Evolutionary conservation across 2,888 invertebrate species (phyloP).

Genomic region (Leptinotarsa tumamoca): DNA sequence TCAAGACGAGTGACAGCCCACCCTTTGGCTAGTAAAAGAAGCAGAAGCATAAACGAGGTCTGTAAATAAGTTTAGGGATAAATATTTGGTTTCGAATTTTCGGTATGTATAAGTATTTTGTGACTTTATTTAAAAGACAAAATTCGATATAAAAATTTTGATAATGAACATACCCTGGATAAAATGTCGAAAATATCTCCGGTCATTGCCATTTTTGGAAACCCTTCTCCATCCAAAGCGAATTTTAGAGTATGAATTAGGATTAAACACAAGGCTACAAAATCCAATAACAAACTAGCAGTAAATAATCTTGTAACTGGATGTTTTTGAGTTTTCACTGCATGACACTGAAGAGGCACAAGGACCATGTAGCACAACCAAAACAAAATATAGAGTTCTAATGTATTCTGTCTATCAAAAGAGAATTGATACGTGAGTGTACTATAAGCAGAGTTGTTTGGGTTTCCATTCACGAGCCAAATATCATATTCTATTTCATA

Average conservation of each 20-base stretch:
- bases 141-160: too few species aligned
- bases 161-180: constrained; percentile 77
- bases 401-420: constrained; percentile 90
- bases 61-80: constrained; percentile 63
- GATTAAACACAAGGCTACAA: constrained; percentile 87
- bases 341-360: constrained; percentile 91
- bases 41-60: constrained; percentile 93
- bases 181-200: constrained; percentile 94
- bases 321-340: constrained; percentile 88
- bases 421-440: constrained; percentile 95
- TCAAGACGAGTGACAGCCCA: constrained; percentile 95
- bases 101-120: neutral
- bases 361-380: constrained; percentile 86
- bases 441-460: constrained; percentile 87
- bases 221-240: constrained; percentile 90
- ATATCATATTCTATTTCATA: constrained; percentile 84
- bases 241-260: constrained; percentile 90
- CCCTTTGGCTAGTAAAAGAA: constrained; percentile 93
- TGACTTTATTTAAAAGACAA: too few species aligned
- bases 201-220: constrained; percentile 82
- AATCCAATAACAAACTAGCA: constrained; percentile 86
- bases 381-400: constrained; percentile 90
- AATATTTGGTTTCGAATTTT: neutral
- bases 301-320: constrained; percentile 92
- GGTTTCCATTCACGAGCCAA: constrained; percentile 97